These are phyloP conservation scores for Drosophila neotestacea DNA, from an alignment of 2,888 invertebrate species.

Conservation along the genomic window DNA sequence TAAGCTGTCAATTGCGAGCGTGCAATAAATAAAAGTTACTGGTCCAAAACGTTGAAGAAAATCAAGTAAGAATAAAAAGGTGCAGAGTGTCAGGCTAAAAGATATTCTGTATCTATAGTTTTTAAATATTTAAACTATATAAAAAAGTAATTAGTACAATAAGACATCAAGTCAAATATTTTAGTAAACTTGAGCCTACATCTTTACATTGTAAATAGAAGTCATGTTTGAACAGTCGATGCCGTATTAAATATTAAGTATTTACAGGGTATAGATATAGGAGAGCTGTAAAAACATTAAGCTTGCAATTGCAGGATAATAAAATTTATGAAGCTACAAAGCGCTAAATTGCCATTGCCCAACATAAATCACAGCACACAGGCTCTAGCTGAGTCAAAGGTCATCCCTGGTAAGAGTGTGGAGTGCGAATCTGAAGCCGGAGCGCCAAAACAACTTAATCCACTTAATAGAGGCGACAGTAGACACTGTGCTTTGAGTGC, in stretches of 20 bases:
- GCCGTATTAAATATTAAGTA: background rate
- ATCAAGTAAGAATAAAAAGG: background rate
- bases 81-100: conserved; percentile 1
- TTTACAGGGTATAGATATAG: conserved; percentile 19
- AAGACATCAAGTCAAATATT: background rate
- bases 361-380: conserved; percentile 68
- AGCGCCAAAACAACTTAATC: conserved; percentile 69
- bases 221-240: background rate
- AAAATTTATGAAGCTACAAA: conserved; percentile 76
- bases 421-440: conserved; percentile 14
- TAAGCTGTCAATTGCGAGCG: conserved; percentile 69
- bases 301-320: conserved; percentile 75
- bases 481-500: conserved; percentile 51
- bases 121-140: background rate
- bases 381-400: conserved; percentile 48
- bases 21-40: conserved; percentile 75
- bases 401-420: conserved; percentile 33
- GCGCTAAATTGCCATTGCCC: conserved; percentile 69
- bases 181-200: background rate
- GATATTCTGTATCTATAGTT: conserved; percentile 12
- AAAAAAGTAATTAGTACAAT: background rate
- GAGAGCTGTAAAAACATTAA: conserved; percentile 10
- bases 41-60: conserved; percentile 57
- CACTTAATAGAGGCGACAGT: conserved; percentile 70
- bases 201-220: background rate